Percentiles rank a stretch among this genome's conserved stretches.
Evolutionary conservation across 1,140 invertebrate species (phyloP).

Genomic region (Drosophila kikkawai): DNA sequence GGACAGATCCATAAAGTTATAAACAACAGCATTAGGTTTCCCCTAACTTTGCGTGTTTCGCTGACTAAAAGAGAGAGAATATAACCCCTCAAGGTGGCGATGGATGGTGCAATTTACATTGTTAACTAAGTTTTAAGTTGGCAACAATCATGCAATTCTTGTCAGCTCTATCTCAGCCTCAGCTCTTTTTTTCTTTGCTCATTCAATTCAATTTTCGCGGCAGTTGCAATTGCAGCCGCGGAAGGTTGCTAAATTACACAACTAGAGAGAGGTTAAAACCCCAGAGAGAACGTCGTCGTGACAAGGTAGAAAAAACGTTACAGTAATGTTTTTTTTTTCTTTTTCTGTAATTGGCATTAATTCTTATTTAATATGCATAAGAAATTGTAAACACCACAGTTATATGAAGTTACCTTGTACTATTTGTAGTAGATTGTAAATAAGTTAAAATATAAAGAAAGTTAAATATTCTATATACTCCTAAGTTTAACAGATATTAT

Average conservation of each 20-base stretch:
- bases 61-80: slow-evolving; percentile 5
- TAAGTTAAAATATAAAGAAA: no score
- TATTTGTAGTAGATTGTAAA: background rate
- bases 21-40: slow-evolving; percentile 17
- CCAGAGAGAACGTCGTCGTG: slow-evolving; percentile 12
- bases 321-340: slow-evolving; percentile 15
- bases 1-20: slow-evolving; percentile 27
- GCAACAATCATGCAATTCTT: slow-evolving; percentile 41
- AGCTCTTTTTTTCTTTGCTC: slow-evolving; percentile 25
- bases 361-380: slow-evolving; percentile 2
- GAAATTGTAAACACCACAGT: slow-evolving; percentile 1
- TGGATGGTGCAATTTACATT: slow-evolving; percentile 54
- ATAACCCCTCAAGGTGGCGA: slow-evolving; percentile 46
- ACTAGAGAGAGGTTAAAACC: slow-evolving; percentile 12
- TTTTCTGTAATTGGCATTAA: slow-evolving; percentile 8
- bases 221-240: slow-evolving; percentile 35
- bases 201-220: slow-evolving; percentile 40
- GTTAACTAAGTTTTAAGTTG: slow-evolving; percentile 24
- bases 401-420: no score
- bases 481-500: background rate
- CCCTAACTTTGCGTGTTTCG: slow-evolving; percentile 12
- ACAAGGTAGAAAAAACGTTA: slow-evolving; percentile 14
- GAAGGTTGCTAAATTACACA: slow-evolving; percentile 35
- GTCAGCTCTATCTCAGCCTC: slow-evolving; percentile 17
- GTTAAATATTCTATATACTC: background rate